Conservation (phyloP, 2,888 invertebrate genomes). For the Aspidiotus rigidus region DNA sequence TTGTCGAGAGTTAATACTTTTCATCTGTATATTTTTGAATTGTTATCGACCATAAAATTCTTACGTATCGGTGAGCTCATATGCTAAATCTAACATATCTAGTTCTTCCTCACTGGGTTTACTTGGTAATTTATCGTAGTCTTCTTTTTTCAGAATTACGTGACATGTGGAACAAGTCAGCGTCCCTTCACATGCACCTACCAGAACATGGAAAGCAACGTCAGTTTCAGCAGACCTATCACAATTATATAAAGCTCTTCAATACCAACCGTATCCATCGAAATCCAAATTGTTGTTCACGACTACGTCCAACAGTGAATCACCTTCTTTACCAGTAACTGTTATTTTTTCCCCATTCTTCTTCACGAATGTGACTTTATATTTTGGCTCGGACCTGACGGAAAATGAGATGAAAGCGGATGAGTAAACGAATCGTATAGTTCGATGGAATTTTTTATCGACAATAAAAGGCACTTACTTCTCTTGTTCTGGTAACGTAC, state of each 20-base stretch:
- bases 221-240: background rate
- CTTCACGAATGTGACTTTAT: conserved; percentile 61
- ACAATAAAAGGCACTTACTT: too few species aligned
- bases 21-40: background rate
- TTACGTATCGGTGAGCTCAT: conserved; percentile 77
- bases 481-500: too few species aligned
- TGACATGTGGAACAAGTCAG: conserved; percentile 96
- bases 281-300: conserved; percentile 77
- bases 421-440: too few species aligned
- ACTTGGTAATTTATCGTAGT: conserved; percentile 66
- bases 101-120: conserved; percentile 84
- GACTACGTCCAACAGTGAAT: conserved; percentile 75
- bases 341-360: conserved; percentile 61
- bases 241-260: background rate
- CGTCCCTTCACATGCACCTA: conserved; percentile 86
- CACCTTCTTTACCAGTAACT: conserved; percentile 71
- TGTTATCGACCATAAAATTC: conserved; percentile 37
- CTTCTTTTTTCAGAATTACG: conserved; percentile 71
- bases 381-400: background rate
- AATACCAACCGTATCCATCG: conserved; percentile 62
- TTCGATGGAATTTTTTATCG: too few species aligned
- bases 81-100: conserved; percentile 94
- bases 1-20: background rate
- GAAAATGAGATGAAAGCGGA: too few species aligned
- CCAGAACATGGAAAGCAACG: conserved; percentile 11